Base-by-base conservation (phyloP, 2,797 vertebrate species). In the Chromis chromis region DNA sequence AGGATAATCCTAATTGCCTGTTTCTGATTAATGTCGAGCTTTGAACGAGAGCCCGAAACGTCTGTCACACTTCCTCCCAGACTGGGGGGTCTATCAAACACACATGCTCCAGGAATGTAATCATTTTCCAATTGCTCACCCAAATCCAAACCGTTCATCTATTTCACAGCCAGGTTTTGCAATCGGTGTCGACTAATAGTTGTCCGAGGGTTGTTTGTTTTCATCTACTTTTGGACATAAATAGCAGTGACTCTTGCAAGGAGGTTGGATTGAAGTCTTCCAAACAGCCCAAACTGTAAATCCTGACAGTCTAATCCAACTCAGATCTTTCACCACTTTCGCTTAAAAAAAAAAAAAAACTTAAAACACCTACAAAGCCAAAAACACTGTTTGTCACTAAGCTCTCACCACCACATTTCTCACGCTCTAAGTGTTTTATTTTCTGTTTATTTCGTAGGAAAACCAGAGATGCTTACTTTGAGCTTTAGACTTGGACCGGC, bases 31-130 rank as follows among this genome's bases (percentile, higher is more conserved):
- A 80, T 78, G 64, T 58, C 39, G 56, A 44, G 49, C 86, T 91
- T 91, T 91, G 87, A 91, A 87, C 59, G 11, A 27, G 16, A 69
- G 86, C 88, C 91, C 87, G 64, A 85, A 82, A 85, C 22, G 88
- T 88, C 85, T 89, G 85, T 92, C 90, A 83, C 81, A 86, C 88
- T 93, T 92, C 90, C 89, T 88, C 74, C 67, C 83, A 53, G 72
- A 74, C 88, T 92, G 90, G 92, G 93, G 90, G 91, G 91, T 93
- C 90, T 89, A 78, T 88, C 55, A 55, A 88, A 82, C 88, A 91
- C 93, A 92, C 54, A 90, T 93, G 89, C 87, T 79, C 67, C 68
- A 81, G 85, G 92, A 91, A 93, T 92, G 92, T 85, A 87, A 86
- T 87, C 56, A 84, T 82, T 88, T 89, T 86, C 78, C 84, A 89